A percentile compares a stretch with the other conserved stretches of the same genome.
phyloP scores from a whole-genome alignment of 2,113 vertebrate genomes.

The Megaceryle maxima region DNA sequence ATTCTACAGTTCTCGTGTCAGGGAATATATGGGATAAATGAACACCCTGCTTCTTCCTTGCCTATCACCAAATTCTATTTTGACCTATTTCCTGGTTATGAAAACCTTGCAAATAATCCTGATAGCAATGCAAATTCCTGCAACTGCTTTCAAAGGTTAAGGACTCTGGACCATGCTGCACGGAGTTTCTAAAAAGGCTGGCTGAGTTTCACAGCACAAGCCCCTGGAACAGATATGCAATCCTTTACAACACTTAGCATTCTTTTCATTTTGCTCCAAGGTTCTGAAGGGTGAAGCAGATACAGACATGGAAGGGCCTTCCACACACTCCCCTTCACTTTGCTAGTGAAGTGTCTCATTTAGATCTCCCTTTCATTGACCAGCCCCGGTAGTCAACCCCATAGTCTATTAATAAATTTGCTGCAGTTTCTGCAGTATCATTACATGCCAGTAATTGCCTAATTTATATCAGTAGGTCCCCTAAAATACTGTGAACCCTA shows the following conservation, averaged over 20 bases:
- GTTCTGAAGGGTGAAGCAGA: neutral
- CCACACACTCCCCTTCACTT: neutral
- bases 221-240: neutral
- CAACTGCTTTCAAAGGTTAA: neutral
- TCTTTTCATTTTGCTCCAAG: neutral
- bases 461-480: neutral
- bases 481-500: neutral
- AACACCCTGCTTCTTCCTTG: neutral
- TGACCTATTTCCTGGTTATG: neutral
- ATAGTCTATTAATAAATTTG: neutral
- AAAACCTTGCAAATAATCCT: neutral
- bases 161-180: too few species aligned
- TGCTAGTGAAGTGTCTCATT: neutral
- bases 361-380: neutral
- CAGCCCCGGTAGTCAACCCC: neutral
- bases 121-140: neutral
- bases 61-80: neutral
- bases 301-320: neutral
- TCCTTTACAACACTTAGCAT: neutral
- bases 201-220: neutral
- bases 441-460: neutral
- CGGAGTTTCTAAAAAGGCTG: neutral
- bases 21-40: neutral
- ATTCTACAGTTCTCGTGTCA: neutral
- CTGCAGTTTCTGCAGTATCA: neutral